Evolutionary conservation across 2,797 vertebrate species (phyloP).

Genomic region (Falco novaeseelandiae): DNA sequence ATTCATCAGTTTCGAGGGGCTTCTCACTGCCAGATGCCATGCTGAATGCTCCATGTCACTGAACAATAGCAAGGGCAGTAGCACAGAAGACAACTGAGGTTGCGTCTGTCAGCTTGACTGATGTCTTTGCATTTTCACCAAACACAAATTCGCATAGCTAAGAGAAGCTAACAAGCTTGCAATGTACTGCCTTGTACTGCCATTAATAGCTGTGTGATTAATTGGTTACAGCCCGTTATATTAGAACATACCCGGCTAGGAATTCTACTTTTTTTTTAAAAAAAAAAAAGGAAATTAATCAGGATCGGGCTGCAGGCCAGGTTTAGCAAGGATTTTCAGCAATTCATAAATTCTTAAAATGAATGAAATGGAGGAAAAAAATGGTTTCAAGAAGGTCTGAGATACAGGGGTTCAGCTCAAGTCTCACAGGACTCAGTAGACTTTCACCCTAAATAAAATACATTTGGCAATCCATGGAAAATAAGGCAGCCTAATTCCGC

Average conservation of each 20-base stretch:
- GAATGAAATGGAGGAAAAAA: background rate
- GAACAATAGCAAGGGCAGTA: background rate
- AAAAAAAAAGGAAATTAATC: background rate
- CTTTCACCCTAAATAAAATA: background rate
- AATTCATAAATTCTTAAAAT: background rate
- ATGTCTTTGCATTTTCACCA: background rate
- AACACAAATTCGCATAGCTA: background rate
- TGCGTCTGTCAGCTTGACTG: background rate
- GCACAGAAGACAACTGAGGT: background rate
- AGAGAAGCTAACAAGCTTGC: background rate
- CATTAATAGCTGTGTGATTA: slow-evolving; percentile 21
- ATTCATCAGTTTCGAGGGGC: background rate
- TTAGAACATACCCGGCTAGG: background rate
- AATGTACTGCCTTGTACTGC: background rate
- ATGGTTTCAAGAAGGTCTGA: background rate
- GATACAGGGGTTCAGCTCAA: background rate
- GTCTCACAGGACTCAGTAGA: background rate
- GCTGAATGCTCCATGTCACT: background rate
- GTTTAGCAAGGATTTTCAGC: background rate
- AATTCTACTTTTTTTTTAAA: background rate
- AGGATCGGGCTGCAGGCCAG: background rate
- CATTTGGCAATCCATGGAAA: background rate
- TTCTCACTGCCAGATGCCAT: background rate
- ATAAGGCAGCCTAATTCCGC: background rate
- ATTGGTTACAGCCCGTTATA: slow-evolving; percentile 19